Evolutionary conservation across 2,113 vertebrate species (phyloP).

Genomic region (Erythrolamprus reginae): DNA sequence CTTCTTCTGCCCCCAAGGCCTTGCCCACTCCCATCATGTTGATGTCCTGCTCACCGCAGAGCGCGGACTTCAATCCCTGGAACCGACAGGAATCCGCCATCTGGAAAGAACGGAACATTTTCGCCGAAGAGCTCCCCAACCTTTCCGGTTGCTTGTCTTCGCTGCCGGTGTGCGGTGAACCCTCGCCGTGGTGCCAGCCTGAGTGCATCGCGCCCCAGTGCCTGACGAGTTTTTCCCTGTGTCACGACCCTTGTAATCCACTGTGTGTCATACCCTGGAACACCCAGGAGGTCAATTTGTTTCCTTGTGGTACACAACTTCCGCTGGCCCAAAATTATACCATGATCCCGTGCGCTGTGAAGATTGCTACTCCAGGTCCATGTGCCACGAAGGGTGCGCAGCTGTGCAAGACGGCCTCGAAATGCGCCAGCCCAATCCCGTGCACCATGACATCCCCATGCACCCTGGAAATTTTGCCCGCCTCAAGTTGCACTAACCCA

Average conservation of each 20-base stretch:
- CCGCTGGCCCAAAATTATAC: neutral
- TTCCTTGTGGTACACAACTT: neutral
- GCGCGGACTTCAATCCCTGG: neutral
- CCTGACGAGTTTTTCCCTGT: neutral
- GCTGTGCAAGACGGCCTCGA: neutral
- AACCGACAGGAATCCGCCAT: neutral
- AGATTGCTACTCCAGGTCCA: neutral
- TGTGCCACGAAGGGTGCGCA: neutral
- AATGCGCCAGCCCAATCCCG: neutral
- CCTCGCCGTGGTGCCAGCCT: neutral
- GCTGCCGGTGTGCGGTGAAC: rapidly evolving
- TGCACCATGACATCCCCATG: neutral
- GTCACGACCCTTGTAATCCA: neutral
- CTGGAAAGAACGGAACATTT: neutral
- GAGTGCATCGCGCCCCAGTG: neutral
- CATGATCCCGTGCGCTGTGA: no score
- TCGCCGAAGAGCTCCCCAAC: rapidly evolving
- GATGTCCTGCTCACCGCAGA: neutral
- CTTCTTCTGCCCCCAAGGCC: neutral
- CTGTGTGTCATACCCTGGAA: rapidly evolving
- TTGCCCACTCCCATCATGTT: neutral
- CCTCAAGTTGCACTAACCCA: neutral
- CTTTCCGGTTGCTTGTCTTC: neutral
- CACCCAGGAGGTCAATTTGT: no score
- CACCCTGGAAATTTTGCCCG: rapidly evolving